Evolutionary conservation across 1,140 invertebrate species (phyloP), one percentile per base, ranked within the genome.

Genomic region (Pseudoatta argentina): DNA sequence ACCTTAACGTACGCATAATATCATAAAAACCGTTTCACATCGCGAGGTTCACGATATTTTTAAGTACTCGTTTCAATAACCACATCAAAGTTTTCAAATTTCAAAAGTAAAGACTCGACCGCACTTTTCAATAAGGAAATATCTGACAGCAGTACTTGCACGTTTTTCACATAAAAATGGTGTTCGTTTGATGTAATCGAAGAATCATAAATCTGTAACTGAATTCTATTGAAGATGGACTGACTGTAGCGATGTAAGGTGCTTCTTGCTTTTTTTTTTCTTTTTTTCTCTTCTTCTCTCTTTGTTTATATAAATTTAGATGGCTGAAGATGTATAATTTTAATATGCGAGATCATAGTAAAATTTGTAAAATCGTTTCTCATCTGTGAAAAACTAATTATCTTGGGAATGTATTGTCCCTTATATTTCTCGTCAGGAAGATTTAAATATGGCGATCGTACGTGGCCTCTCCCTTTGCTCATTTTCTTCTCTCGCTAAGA

Each of bases 121-220:
- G n/a, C 59, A 61, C 79, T 83, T 73, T 34, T 51, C 39, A 61
- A 57, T 57, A n/a, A n/a, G n/a, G 6, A 57, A 75, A 34, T 61
- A 73, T 75, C 69, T 39, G 24, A 57, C 44, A 18, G 6, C 55
- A 59, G 3, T 7, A 21, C n/a, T 59, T 27, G n/a, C 10, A 39
- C 30, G 8, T 44, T 55, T 21, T 51, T 34, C 39, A 18, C 24
- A 4, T 14, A 57, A 55, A 39, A 69, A 4, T 24, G 18, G n/a
- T 8, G 24, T 48, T 61, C 14, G 16, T 14, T 71, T 39, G 61
- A 34, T 27, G 14, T 24, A 78, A 64, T 64, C 24, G 63, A 24
- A 55, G 14, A 59, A 10, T 8, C 16, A 30, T 55, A 10, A 30
- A 48, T 51, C 2, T 73, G 14, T 30, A n/a, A 21, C 6, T 48